Percentiles rank a stretch among this genome's conserved stretches.
These are phyloP conservation scores for Zapus hudsonius DNA, from an alignment of 2,113 vertebrate genomes.

Conservation along the genomic window DNA sequence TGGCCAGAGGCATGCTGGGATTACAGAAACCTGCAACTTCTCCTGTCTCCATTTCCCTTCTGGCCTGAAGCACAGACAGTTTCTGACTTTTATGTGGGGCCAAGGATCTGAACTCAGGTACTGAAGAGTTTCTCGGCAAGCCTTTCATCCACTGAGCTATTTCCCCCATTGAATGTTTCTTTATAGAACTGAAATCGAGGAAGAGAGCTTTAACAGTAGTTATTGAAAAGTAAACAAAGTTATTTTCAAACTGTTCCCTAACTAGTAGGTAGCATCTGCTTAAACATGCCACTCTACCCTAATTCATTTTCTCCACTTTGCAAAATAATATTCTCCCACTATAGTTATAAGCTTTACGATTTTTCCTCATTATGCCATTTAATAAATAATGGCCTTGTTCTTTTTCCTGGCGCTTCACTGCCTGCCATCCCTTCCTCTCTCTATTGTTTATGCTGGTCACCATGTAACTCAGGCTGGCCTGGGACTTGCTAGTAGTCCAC, in stretches of 20 bases:
- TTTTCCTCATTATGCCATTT: background rate
- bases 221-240: slow-evolving; percentile 4
- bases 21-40: no score
- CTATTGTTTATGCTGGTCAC: background rate
- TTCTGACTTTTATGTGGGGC: no score
- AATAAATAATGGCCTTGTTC: background rate
- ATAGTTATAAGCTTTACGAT: background rate
- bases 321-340: background rate
- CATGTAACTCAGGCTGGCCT: background rate
- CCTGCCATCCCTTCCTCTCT: background rate
- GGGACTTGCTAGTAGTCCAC: background rate
- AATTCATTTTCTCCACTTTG: slow-evolving; percentile 28
- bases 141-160: no score
- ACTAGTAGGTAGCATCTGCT: background rate
- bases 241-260: background rate
- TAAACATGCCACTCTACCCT: background rate
- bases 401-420: background rate
- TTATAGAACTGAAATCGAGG: background rate
- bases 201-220: background rate
- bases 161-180: no score
- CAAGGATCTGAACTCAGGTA: no score
- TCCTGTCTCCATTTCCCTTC: no score
- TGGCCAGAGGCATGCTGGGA: no score
- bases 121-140: no score
- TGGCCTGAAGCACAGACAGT: no score